These are phyloP conservation scores for Micronycteris hirsuta DNA, from an alignment of 2,113 vertebrate species.

Conservation along the genomic window DNA sequence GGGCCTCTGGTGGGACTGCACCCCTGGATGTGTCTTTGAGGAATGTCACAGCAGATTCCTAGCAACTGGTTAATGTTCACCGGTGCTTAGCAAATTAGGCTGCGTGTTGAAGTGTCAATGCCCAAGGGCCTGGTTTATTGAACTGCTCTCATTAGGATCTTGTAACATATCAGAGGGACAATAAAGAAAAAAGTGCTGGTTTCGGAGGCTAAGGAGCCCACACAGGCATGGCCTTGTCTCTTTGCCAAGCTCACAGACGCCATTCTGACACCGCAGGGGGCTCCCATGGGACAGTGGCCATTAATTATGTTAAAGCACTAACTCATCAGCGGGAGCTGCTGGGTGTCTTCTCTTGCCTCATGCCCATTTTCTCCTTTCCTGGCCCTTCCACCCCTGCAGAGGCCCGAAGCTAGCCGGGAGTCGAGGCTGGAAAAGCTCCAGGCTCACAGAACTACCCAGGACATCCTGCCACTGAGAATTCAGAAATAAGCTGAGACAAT, in stretches of 20 bases:
- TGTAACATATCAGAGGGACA: slow-evolving; percentile 27
- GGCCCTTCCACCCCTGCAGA: background rate
- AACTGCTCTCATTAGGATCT: slow-evolving; percentile 50
- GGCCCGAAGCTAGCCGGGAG: background rate
- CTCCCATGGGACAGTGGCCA: background rate
- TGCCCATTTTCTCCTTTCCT: background rate
- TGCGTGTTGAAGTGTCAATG: slow-evolving; percentile 22
- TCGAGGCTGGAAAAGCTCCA: background rate
- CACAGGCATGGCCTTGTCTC: background rate
- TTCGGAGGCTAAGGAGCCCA: background rate
- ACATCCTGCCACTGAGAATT: background rate
- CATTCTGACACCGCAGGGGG: background rate
- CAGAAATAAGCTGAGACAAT: background rate
- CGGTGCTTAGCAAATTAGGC: slow-evolving; percentile 17
- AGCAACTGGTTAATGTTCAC: slow-evolving; percentile 14
- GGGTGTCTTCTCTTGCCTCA: background rate
- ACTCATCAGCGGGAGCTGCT: background rate
- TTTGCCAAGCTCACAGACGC: background rate
- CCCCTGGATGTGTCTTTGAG: background rate
- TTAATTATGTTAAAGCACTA: background rate
- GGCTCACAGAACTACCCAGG: background rate
- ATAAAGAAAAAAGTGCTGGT: background rate
- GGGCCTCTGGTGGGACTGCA: background rate
- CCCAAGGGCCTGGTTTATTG: slow-evolving; percentile 35
- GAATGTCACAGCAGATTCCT: slow-evolving; percentile 8